Percentiles rank a stretch among this genome's conserved stretches.
Evolutionary conservation across 2,113 vertebrate species (phyloP).

Genomic region (Pangasianodon gigas): DNA sequence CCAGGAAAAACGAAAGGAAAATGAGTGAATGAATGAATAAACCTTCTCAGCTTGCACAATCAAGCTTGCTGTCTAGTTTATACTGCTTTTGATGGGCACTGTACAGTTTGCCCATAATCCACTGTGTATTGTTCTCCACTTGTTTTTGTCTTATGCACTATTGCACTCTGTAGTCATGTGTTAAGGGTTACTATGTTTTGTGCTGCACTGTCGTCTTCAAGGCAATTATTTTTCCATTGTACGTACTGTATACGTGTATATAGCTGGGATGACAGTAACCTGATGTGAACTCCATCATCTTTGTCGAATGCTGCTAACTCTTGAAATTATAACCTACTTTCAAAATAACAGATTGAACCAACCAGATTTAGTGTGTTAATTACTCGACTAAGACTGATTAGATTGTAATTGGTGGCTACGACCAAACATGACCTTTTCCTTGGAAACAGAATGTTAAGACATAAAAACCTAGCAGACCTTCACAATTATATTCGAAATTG

Average conservation of each 20-base stretch:
- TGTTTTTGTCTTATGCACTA: neutral
- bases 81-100: neutral
- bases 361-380: neutral
- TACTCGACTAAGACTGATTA: neutral
- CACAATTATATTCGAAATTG: neutral
- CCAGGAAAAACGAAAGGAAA: neutral
- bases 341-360: neutral
- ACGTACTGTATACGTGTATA: neutral
- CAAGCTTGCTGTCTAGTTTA: neutral
- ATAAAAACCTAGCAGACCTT: neutral
- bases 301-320: neutral
- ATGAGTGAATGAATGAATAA: neutral
- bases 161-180: neutral
- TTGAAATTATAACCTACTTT: neutral
- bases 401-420: neutral
- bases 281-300: neutral
- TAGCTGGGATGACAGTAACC: neutral
- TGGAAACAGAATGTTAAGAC: conserved; percentile 18
- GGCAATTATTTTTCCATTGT: neutral
- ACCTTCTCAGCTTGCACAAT: neutral
- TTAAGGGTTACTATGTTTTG: neutral
- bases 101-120: neutral
- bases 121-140: neutral
- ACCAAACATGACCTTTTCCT: neutral
- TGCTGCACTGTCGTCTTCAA: neutral